A percentile compares a stretch with the other conserved stretches of the same genome.
Conservation (phyloP, 2,113 vertebrate species). For the Datnioides undecimradiatus region DNA sequence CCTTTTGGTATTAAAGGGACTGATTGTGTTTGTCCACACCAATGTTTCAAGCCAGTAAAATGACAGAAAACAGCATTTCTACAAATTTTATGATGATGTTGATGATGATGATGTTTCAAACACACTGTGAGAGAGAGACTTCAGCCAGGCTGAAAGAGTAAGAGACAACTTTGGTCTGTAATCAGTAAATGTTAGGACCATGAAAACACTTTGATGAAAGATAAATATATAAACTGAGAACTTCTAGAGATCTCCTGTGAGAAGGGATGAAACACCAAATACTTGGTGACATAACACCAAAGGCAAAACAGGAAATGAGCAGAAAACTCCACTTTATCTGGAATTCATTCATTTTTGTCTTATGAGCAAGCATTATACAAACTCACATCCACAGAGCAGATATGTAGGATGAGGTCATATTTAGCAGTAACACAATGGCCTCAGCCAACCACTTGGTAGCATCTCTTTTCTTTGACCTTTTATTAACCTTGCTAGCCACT, state of each 20-base stretch:
- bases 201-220: constrained; percentile 1
- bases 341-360: not conserved
- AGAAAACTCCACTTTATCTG: not conserved
- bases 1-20: not conserved
- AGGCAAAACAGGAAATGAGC: not conserved
- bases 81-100: not conserved
- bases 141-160: not conserved
- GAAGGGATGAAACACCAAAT: not conserved
- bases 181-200: not conserved
- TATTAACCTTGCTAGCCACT: constrained; percentile 58
- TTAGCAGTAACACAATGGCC: constrained; percentile 9
- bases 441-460: constrained; percentile 4
- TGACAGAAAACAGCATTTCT: not conserved
- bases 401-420: constrained; percentile 41
- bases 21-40: not conserved
- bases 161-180: not conserved
- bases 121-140: not conserved
- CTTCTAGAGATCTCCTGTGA: too few relatives aligned
- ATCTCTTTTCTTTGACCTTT: constrained; percentile 55
- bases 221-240: too few relatives aligned
- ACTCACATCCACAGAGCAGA: not conserved
- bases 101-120: too few relatives aligned
- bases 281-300: not conserved
- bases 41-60: not conserved
- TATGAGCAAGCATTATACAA: constrained; percentile 5